Evolutionary conservation across 2,888 invertebrate genomes (phyloP), one percentile per base, ranked within the genome.

Genomic region (Drosophila neotestacea): DNA sequence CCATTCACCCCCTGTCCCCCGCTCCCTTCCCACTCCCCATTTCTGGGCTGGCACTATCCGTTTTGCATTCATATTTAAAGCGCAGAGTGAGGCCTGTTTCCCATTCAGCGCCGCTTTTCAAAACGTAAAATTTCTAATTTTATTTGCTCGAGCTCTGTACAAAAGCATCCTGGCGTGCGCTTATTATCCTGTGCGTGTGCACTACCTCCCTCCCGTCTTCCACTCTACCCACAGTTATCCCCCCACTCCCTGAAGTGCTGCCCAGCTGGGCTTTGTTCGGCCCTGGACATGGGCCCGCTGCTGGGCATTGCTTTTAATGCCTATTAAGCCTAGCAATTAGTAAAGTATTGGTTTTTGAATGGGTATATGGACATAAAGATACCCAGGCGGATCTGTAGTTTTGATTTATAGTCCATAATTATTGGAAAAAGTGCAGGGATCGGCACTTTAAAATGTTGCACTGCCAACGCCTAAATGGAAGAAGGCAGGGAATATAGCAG

Each of bases 111-210:
- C 36, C 76, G 79, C 65, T 81, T 81, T 80, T 76, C 67, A 83
- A 80, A 84, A 85, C 86, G 86, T 85, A 80, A 83, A 88, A 88
- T 88, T 88, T 85, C 86, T 88, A 88, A 84, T 84, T 84, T 84
- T 85, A 84, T 88, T 88, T 85, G 81, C 81, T 59, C 73, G 76
- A 81, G 84, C 84, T 50, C 85, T 71, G 79, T 76, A 83, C 88
- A 83, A 83, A 87, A 79, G 88, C 85, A 85, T 87, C 85, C 82
- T 79, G 88, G 82, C 85, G 82, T 82, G 81, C 87, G 82, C 88
- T 83, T 85, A 83, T 83, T 87, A 83, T 83, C 88, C 82, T 81
- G 85, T 85, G 82, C 82, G 88, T 83, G 77, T 70, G 66, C 71
- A 46, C 50, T 9, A 36, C 51, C 46, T 46, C 50, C 52, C 22